Evolutionary conservation across 2,888 invertebrate genomes (phyloP), one percentile per base, ranked within the genome.

Genomic region (Smittia sp.): DNA sequence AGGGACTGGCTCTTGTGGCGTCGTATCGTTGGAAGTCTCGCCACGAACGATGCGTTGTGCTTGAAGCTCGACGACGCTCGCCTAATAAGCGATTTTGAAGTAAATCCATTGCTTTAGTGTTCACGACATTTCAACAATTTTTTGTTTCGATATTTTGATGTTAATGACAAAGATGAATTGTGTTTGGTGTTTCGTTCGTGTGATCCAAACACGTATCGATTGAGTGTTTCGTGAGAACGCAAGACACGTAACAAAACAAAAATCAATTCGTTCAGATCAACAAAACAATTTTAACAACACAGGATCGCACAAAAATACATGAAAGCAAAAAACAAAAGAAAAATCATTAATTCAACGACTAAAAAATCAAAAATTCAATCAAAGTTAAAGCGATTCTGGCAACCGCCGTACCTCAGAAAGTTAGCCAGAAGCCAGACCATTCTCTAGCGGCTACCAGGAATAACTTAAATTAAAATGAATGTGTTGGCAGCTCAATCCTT

Each of bases 41-140:
- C 93, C 81, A 94, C 94, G 85, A 95, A 95, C 74, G 94, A 94
- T 78, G 94, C 91, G 84, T 94, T 94, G 87, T 93, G 93, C 86
- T 94, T 94, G 87, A 93, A 94, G 83, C 93, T 93, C 84, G 86
- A 87, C 80, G 90, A 89, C 82, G 89, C 88, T 80, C 90, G 87
- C 84, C 90, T 90, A 85, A 78, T 80, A 77, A 79, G 78, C 78
- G 79, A 79, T 78, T 78, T 77, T 46, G 73, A 65, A 39, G 13
- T 65, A 46, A 65, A 73, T 65, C 73, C 65, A 73, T 73, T 65
- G 63, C 73, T 73, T 73, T 65, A 27, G 13, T 52, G 18, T 25
- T 58, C 15, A 24, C 15, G n/a, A 6, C 13, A 65, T 32, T 65
- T 32, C 1, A 52, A 65, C 27, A 32, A 4, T 65, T 62, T 32